Evolutionary conservation across 2,113 vertebrate species (phyloP), one percentile per base, ranked within the genome.

Genomic region (Python bivittatus): DNA sequence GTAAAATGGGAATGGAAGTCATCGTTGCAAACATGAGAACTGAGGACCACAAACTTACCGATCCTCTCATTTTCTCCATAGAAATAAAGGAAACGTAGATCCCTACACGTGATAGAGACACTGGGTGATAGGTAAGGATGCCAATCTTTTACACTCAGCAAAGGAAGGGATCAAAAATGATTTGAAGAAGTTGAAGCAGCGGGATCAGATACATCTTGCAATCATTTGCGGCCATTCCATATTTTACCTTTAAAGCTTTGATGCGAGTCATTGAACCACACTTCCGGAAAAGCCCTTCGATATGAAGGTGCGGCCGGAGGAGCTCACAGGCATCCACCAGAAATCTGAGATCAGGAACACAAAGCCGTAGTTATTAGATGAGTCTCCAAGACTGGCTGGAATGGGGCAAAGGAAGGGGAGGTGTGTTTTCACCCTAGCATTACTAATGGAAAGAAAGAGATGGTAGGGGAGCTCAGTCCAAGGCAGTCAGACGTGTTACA

Each of bases 241-340:
- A 12, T 44, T 44, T 92, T 95, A 97, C 97, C 97, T 96, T 96
- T 10, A 97, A 68, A 48, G 92, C 93, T 38, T 96, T 96, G 85
- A 97, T 97, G 23, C 97, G 95, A 42, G 94, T 92, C 12, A 97
- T 68, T 0, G 97, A 97, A 17, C 97, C 97, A 1, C 97, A 96
- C 72, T 97, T 97, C 44, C 97, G 95, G 94, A 97, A 97, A 54
- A 97, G 95, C 2, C 97, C 97, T 86, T 97, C 97, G 0, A 95
- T 95, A 68, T 95, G 61, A 17, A 97, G 93, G 60, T 97, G 97
- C 0, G 64, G 95, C 1, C 95, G 95, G 52, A 97, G 89, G 56
- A 93, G 96, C 25, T 93, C 95, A 72, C 97, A 97, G 61, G 95
- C 93, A 38, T 97, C 96, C 87, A 97, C 96, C 83, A 97, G 85